Evolutionary conservation across 35 echinoderm and acorn worm genomes (phyloP), one percentile per base, ranked within the genome.

Genomic region (Stichopus chloronotus): DNA sequence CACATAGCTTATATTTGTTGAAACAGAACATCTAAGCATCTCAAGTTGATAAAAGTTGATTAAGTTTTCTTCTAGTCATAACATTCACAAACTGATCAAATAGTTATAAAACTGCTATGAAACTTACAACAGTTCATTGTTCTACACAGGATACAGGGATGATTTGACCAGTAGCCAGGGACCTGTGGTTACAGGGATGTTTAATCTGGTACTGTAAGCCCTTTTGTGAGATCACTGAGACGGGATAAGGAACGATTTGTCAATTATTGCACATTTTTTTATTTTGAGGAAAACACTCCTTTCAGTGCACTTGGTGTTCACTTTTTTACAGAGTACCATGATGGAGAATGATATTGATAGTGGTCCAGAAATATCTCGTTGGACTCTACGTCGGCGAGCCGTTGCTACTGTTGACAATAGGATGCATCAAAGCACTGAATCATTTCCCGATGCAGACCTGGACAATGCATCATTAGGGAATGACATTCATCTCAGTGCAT

Each of bases 401-500:
- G n/a, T n/a, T n/a, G n/a, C n/a, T n/a, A 24, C 72, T 76, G 72
- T 76, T 76, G 72, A 76, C 72, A 76, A 76, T 76, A 76, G 14
- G 72, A 76, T n/a, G n/a, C n/a, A n/a, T n/a, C n/a, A n/a, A n/a
- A n/a, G n/a, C n/a, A n/a, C n/a, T n/a, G n/a, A n/a, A 20, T 6
- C 72, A 76, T 76, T 24, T 76, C 17, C 19, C 25, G 72, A 20
- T 76, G 72, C 17, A 5, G 72, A 24, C 72, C 19, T 76, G 25
- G 72, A 76, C 72, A 76, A 76, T 76, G 72, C 5, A 4, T 16
- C 72, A 76, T 76, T 13, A 76, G 72, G 25, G 19, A 76, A 76
- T 76, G 72, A 76, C 72, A 76, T 76, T 76, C 72, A 20, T 76
- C 72, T 76, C 72, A 76, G 25, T 76, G 72, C 72, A 76, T 76